These are phyloP conservation scores for Drosophila bunnanda DNA, from an alignment of 2,888 invertebrate species.

Conservation along the genomic window DNA sequence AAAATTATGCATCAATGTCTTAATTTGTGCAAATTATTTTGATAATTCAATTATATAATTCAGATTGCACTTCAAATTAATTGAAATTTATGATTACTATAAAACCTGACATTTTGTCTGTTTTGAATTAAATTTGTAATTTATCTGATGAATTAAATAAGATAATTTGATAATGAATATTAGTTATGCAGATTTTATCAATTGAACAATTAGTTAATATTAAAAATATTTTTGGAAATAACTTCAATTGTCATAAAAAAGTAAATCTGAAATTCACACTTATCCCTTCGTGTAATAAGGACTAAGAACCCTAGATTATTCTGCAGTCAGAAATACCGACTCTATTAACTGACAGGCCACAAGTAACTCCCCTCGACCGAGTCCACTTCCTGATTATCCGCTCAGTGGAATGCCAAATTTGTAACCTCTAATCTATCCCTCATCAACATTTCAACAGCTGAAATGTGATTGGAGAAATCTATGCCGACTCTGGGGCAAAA, in stretches of 20 bases:
- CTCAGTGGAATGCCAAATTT: constrained; percentile 47
- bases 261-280: neutral
- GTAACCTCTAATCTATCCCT: constrained; percentile 43
- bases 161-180: neutral
- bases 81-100: neutral
- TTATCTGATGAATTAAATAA: neutral
- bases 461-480: constrained; percentile 49
- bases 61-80: neutral
- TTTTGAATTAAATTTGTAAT: neutral
- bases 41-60: neutral
- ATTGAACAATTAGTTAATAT: no score
- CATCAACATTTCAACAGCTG: constrained; percentile 50
- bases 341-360: constrained; percentile 13
- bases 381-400: constrained; percentile 15
- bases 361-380: neutral
- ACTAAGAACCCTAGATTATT: neutral
- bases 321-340: neutral
- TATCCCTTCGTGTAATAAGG: no score
- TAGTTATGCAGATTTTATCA: no score
- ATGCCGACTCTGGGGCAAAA: constrained; percentile 36
- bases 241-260: no score
- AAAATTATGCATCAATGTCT: neutral
- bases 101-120: neutral
- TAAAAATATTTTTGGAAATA: no score
- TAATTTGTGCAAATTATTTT: constrained; percentile 1